Evolutionary conservation across 2,113 vertebrate species (phyloP).

Genomic region (Rhinopomastus cyanomelas): DNA sequence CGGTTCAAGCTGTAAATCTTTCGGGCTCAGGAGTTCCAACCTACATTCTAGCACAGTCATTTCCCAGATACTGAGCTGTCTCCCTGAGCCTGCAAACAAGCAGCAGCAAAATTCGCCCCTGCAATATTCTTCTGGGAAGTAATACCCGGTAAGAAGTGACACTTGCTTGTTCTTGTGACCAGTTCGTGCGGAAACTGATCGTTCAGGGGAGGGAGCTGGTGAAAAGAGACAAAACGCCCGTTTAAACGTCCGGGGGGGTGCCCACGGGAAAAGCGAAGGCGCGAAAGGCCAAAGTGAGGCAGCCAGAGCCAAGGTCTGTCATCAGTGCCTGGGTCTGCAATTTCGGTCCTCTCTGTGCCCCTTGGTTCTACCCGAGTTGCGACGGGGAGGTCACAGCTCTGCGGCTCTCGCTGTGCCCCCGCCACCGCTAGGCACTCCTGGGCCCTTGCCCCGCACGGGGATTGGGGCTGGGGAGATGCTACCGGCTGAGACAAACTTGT

Average conservation of each 20-base stretch:
- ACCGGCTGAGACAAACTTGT: not conserved
- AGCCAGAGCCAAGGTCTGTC: accelerated
- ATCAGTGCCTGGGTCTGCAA: accelerated
- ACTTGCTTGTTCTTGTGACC: accelerated
- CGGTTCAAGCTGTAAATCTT: not conserved
- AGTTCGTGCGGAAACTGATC: too few species aligned
- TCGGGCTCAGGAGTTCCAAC: not conserved
- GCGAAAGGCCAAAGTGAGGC: not conserved
- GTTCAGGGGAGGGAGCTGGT: accelerated
- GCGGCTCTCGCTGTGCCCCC: not conserved
- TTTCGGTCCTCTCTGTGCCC: accelerated
- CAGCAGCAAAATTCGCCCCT: not conserved
- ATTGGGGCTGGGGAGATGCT: not conserved
- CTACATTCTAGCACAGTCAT: accelerated
- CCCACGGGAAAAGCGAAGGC: accelerated
- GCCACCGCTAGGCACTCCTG: not conserved
- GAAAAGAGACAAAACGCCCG: accelerated
- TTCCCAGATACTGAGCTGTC: not conserved
- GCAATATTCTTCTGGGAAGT: accelerated
- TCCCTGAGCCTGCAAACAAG: too few species aligned
- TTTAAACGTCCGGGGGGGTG: too few species aligned
- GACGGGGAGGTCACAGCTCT: not conserved
- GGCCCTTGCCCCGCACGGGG: not conserved
- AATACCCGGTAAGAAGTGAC: accelerated
- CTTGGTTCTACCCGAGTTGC: accelerated